A percentile compares a stretch with the other conserved stretches of the same genome.
phyloP scores from a whole-genome alignment of 2,888 invertebrate species.

The Operophtera brumata region DNA sequence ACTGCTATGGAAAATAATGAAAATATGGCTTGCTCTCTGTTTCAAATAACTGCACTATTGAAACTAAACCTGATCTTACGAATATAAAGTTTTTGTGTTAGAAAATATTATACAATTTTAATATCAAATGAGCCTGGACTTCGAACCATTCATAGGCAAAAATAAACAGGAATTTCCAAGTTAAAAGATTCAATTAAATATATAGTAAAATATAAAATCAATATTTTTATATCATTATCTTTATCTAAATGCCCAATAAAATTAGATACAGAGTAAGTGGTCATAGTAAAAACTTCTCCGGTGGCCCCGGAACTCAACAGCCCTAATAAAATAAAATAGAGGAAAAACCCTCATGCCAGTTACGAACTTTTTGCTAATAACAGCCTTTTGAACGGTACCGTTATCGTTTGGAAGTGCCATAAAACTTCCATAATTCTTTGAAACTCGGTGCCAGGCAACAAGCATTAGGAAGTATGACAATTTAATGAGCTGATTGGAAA shows the following conservation, averaged over 20 bases:
- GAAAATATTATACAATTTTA: too few relatives aligned
- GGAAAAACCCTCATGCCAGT: constrained; percentile 6
- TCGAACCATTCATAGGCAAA: too few relatives aligned
- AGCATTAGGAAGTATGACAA: background rate
- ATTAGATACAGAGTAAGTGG: constrained; percentile 5
- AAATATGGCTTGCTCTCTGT: too few relatives aligned
- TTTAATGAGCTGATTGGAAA: background rate
- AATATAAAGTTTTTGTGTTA: too few relatives aligned
- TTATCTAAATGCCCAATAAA: background rate
- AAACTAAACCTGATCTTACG: too few relatives aligned
- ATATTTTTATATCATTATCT: too few relatives aligned
- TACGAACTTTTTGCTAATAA: constrained; percentile 13
- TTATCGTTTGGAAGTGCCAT: background rate
- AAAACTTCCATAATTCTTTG: constrained; percentile 5
- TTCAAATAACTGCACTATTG: too few relatives aligned
- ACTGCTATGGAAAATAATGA: too few relatives aligned
- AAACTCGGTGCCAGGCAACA: background rate
- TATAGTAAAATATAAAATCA: too few relatives aligned
- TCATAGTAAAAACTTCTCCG: background rate
- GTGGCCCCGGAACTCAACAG: background rate
- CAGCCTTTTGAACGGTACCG: constrained; percentile 10
- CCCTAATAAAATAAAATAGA: constrained; percentile 9
- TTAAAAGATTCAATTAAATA: constrained; percentile 3
- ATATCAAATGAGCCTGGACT: too few relatives aligned
- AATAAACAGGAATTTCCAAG: background rate